Evolutionary conservation across 2,888 invertebrate species (phyloP).

Genomic region (Lasius fuliginosus): DNA sequence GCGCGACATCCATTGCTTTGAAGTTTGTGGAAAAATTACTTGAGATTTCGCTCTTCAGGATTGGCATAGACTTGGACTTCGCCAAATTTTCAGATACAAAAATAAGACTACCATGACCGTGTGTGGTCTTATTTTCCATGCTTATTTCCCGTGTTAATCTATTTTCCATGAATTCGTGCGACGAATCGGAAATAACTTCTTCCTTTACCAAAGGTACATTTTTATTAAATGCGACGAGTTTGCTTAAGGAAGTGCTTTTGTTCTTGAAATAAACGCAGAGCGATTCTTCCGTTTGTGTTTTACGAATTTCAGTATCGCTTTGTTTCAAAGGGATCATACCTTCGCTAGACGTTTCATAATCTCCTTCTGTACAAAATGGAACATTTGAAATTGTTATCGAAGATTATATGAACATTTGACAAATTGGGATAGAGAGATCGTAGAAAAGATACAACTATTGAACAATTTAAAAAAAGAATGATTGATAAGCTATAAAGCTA

Average conservation of each 20-base stretch:
- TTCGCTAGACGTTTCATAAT: conserved; percentile 79
- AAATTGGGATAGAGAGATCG: not conserved
- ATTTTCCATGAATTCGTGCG: conserved; percentile 8
- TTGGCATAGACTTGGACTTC: conserved; percentile 71
- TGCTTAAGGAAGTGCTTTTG: conserved; percentile 32
- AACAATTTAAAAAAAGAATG: not conserved
- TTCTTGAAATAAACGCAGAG: conserved; percentile 11
- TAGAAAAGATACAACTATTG: not conserved
- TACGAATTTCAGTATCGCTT: not conserved
- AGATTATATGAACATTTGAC: not conserved
- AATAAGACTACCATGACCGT: not conserved
- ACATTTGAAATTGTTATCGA: not conserved
- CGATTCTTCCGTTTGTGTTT: conserved; percentile 30
- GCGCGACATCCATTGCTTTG: not conserved
- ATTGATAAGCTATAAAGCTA: not conserved
- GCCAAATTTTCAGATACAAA: not conserved
- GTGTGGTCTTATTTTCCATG: not conserved
- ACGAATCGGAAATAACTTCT: conserved; percentile 16
- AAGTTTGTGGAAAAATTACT: not conserved
- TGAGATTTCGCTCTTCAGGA: conserved; percentile 44
- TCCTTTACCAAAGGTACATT: conserved; percentile 13
- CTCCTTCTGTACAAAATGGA: conserved; percentile 61
- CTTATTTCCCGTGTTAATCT: conserved; percentile 13
- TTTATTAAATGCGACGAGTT: conserved; percentile 20
- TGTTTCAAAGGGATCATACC: conserved; percentile 57